A percentile compares a stretch with the other conserved stretches of the same genome.
phyloP scores from a whole-genome alignment of 2,888 invertebrate species.

The Eupithecia tripunctaria region DNA sequence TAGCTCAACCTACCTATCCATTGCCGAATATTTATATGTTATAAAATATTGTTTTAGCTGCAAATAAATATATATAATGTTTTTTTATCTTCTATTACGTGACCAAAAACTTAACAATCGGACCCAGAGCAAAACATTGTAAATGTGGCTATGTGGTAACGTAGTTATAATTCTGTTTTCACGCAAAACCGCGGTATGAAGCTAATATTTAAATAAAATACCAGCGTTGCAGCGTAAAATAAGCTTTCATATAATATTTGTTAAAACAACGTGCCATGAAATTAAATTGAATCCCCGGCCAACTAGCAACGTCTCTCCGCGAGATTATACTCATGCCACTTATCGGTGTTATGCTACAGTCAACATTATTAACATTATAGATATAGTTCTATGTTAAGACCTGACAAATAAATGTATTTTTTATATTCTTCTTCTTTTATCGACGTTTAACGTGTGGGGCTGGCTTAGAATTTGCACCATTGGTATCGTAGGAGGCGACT shows the following conservation, averaged over 20 bases:
- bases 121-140: too few species aligned
- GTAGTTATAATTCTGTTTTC: not conserved
- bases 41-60: too few species aligned
- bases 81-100: too few species aligned
- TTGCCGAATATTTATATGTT: too few species aligned
- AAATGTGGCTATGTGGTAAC: not conserved
- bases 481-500: too few species aligned
- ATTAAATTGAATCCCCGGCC: constrained; percentile 66
- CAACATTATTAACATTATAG: not conserved
- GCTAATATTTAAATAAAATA: constrained; percentile 9
- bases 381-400: not conserved
- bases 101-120: too few species aligned
- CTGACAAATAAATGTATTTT: too few species aligned
- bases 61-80: too few species aligned
- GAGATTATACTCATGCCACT: constrained; percentile 68
- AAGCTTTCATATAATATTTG: constrained; percentile 15
- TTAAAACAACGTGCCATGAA: constrained; percentile 50
- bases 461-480: too few species aligned
- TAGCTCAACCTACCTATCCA: too few species aligned
- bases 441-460: too few species aligned
- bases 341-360: constrained; percentile 50
- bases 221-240: constrained; percentile 16
- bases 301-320: constrained; percentile 54
- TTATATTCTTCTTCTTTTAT: too few species aligned
- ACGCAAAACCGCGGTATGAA: not conserved